phyloP scores from a whole-genome alignment of 2,113 vertebrate species.

The Sylvietta virens region DNA sequence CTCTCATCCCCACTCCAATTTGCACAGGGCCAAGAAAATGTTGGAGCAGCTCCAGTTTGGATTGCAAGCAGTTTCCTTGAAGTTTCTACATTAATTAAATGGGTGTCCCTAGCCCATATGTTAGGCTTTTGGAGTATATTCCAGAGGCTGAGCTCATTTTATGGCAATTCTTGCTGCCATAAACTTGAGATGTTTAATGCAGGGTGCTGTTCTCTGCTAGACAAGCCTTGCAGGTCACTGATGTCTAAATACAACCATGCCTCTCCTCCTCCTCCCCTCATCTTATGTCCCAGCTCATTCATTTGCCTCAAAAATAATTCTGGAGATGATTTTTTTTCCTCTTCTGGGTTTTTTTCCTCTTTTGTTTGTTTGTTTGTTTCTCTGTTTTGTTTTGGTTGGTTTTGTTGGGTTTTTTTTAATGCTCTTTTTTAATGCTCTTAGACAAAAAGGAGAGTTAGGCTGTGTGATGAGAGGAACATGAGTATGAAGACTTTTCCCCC shows the following conservation, averaged over 20 bases:
- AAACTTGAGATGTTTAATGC: conserved; percentile 16
- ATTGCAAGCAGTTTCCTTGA: conserved; percentile 31
- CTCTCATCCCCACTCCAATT: neutral
- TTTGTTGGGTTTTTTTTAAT: neutral
- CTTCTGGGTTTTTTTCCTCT: neutral
- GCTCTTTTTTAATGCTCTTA: neutral
- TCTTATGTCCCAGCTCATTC: neutral
- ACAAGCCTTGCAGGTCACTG: neutral
- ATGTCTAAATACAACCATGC: neutral
- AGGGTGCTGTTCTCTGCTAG: neutral
- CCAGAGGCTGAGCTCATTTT: conserved; percentile 51
- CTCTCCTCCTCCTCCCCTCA: neutral
- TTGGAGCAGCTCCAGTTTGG: conserved; percentile 53
- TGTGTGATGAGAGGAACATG: neutral
- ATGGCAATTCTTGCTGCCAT: conserved; percentile 25
- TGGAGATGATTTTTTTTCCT: neutral
- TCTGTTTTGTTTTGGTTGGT: neutral
- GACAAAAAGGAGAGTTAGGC: neutral
- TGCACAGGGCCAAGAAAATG: conserved; percentile 29
- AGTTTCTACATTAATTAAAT: conserved; percentile 50
- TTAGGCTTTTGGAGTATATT: conserved; percentile 29
- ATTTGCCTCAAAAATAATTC: conserved; percentile 8
- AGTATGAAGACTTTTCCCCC: neutral
- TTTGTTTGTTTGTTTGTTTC: no score
- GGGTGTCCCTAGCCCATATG: conserved; percentile 39